These are phyloP conservation scores for Gortyna flavago DNA, from an alignment of 2,888 invertebrate genomes.

Conservation along the genomic window DNA sequence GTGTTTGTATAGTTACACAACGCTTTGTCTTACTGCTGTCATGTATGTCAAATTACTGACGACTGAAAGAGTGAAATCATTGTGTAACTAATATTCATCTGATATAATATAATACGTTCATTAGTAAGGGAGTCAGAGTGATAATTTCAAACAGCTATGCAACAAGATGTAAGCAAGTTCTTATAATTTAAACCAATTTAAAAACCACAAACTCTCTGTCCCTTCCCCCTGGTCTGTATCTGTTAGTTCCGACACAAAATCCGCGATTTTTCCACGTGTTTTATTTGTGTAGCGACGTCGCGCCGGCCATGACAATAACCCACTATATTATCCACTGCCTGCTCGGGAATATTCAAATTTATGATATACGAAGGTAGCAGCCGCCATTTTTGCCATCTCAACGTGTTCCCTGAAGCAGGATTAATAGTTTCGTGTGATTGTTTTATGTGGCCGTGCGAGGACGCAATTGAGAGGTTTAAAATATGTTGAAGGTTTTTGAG, in stretches of 20 bases:
- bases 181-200: neutral
- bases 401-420: constrained; percentile 70
- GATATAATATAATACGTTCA: too few relatives aligned
- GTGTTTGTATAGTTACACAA: too few relatives aligned
- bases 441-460: constrained; percentile 55
- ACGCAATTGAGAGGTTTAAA: constrained; percentile 43
- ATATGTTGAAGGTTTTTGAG: constrained; percentile 21
- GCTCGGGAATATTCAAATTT: constrained; percentile 88
- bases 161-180: neutral
- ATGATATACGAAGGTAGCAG: constrained; percentile 80
- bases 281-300: constrained; percentile 74
- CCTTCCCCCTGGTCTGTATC: constrained; percentile 64
- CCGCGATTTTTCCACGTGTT: constrained; percentile 81
- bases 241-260: constrained; percentile 79
- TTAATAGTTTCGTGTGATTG: constrained; percentile 74
- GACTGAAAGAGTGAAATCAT: too few relatives aligned
- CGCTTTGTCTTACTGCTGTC: too few relatives aligned
- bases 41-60: too few relatives aligned
- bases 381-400: constrained; percentile 77
- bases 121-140: too few relatives aligned
- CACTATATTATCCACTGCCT: constrained; percentile 82
- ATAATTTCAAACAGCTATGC: too few relatives aligned
- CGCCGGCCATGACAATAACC: constrained; percentile 84
- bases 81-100: too few relatives aligned
- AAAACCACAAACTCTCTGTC: constrained; percentile 46